phyloP scores from a whole-genome alignment of 2,888 invertebrate species.

The Allacma fusca region DNA sequence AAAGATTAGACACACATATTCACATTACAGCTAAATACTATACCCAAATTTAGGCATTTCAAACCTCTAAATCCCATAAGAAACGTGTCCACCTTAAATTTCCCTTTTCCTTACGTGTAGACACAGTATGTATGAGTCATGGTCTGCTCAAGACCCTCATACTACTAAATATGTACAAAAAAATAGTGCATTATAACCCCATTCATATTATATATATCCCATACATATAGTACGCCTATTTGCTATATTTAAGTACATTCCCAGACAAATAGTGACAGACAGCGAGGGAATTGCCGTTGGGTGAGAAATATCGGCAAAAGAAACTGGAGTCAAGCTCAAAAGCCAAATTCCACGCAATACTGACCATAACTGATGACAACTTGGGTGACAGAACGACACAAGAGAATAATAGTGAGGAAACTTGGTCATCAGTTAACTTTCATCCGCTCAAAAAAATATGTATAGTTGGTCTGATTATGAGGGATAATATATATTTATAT shows the following conservation, averaged over 20 bases:
- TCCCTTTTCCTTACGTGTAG: background rate
- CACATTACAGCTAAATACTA: background rate
- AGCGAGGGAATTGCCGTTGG: background rate
- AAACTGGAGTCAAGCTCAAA: background rate
- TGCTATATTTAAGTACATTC: too few species aligned
- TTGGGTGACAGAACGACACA: background rate
- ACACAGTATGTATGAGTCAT: slow-evolving; percentile 14
- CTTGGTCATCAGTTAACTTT: background rate
- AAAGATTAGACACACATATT: background rate
- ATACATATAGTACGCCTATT: too few species aligned
- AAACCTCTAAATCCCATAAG: background rate
- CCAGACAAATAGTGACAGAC: too few species aligned
- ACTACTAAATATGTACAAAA: too few species aligned
- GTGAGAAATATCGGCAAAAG: background rate
- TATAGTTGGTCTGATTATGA: too few species aligned
- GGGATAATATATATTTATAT: too few species aligned
- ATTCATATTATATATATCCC: too few species aligned
- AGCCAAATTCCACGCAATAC: background rate
- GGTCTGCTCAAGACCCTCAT: background rate
- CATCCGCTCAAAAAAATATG: background rate
- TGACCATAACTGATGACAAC: background rate
- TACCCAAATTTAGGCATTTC: slow-evolving; percentile 37
- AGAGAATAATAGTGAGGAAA: background rate
- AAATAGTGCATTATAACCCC: too few species aligned
- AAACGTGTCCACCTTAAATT: background rate